These are phyloP conservation scores for Trachemys scripta DNA, from an alignment of 2,113 vertebrate species.

Conservation along the genomic window DNA sequence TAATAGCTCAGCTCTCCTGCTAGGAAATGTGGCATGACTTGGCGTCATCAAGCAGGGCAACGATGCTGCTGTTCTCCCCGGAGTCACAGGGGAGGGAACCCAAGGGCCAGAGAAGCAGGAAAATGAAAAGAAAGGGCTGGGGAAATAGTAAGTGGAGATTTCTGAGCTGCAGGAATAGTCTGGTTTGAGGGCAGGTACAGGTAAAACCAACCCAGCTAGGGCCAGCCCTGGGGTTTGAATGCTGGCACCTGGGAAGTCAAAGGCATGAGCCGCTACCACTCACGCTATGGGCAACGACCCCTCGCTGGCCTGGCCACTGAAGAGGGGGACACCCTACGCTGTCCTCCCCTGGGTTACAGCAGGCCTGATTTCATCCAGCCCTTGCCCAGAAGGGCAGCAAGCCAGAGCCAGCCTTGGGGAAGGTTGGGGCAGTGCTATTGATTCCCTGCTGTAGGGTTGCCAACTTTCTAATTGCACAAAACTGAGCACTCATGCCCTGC, in stretches of 20 bases:
- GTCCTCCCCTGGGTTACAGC: neutral
- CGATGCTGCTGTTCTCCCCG: neutral
- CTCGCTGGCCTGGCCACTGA: neutral
- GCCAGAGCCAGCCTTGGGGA: neutral
- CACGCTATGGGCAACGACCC: neutral
- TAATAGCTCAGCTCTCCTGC: neutral
- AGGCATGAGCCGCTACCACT: neutral
- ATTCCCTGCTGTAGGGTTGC: too few species aligned
- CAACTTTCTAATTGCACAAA: too few species aligned
- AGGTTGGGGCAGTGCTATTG: neutral
- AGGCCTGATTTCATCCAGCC: neutral
- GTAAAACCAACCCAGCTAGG: neutral
- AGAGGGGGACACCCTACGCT: neutral
- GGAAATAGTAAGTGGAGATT: neutral
- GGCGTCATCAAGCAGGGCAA: neutral
- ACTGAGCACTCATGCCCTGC: too few species aligned
- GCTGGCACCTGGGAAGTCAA: neutral
- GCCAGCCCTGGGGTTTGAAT: neutral
- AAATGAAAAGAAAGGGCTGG: neutral
- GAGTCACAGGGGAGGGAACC: neutral
- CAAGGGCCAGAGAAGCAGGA: neutral
- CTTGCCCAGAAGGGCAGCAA: neutral
- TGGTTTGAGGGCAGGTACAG: neutral
- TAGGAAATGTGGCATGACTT: neutral
- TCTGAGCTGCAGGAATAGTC: neutral